Evolutionary conservation across 2,113 vertebrate genomes (phyloP), one percentile per base, ranked within the genome.

Genomic region (Larimichthys crocea): DNA sequence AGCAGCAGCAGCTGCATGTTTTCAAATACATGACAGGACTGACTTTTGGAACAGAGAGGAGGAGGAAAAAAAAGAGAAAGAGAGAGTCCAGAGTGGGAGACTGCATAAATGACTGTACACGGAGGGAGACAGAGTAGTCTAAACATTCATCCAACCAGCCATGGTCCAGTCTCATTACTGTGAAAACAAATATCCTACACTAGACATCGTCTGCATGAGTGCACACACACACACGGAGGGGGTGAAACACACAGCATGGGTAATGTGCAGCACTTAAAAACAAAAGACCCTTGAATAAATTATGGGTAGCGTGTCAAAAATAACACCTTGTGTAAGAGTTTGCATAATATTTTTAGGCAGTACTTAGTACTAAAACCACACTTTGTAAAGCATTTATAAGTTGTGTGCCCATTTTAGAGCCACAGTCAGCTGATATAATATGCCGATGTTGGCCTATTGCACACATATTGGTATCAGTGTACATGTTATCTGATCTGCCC

Each of bases 61-160:
- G 20, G 22, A 49, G 40, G 40, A 68, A 76, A 26, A 68, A 16
- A 62, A 22, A 11, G 8, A 8, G 31, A 42, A 29, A 24, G 56
- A 80, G 29, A 49, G 22, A 52, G 66, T 57, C 46, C 42, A 75
- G 53, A 69, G 75, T 9, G 65, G 60, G 80, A 82, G 62, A 57
- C 12, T 12, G 53, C 26, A 24, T 48, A 72, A 64, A 79, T 31
- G 76, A 62, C 10, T 9, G 75, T 68, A 31, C 17, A 80, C 40
- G 42, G 22, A 83, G 24, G 70, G 74, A 74, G 60, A 66, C 46
- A 63, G 53, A 61, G 49, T 15, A 81, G 80, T 87, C 69, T 75
- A 87, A 91, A 91, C 89, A 88, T 76, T 49, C 62, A 80, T 66
- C 63, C 77, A 83, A 53, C 70, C 46, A 14, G 35, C 29, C 19